Percentiles rank a stretch among this genome's conserved stretches.
phyloP scores from a whole-genome alignment of 2,113 vertebrate genomes.

The Prunella fulvescens region DNA sequence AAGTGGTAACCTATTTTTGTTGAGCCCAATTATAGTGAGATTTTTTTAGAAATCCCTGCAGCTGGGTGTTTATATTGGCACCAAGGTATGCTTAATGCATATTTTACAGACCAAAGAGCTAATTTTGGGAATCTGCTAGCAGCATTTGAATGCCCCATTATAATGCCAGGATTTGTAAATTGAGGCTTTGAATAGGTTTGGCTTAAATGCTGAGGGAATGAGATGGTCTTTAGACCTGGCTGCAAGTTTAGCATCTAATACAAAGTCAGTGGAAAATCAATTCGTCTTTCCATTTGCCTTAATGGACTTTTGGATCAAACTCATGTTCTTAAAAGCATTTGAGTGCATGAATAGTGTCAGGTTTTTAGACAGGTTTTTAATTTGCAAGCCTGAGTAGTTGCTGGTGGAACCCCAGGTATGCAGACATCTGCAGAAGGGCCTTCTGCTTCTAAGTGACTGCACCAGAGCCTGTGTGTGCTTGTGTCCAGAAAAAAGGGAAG shows the following conservation, averaged over 20 bases:
- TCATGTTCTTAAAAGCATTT: slow-evolving; percentile 49
- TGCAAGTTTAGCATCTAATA: neutral
- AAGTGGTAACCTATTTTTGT: neutral
- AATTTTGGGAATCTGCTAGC: neutral
- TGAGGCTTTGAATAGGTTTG: neutral
- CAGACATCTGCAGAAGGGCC: neutral
- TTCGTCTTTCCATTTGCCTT: slow-evolving; percentile 31
- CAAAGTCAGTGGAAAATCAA: slow-evolving; percentile 50
- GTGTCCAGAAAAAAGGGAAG: neutral
- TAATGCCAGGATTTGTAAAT: slow-evolving; percentile 11
- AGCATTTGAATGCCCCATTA: slow-evolving; percentile 1
- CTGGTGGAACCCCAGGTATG: neutral
- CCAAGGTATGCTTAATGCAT: neutral
- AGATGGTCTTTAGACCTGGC: neutral
- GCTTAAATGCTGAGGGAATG: neutral
- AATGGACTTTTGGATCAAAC: slow-evolving; percentile 56
- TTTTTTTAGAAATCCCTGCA: slow-evolving; percentile 26
- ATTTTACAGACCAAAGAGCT: neutral
- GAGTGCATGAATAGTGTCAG: neutral
- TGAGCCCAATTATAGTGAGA: neutral
- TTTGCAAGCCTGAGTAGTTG: neutral
- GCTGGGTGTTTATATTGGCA: slow-evolving; percentile 20
- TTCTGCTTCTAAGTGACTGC: neutral
- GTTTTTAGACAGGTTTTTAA: slow-evolving; percentile 37
- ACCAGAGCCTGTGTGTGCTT: neutral